A percentile compares a stretch with the other conserved stretches of the same genome.
Evolutionary conservation across 2,797 vertebrate genomes (phyloP).

Genomic region (Morus bassanus): DNA sequence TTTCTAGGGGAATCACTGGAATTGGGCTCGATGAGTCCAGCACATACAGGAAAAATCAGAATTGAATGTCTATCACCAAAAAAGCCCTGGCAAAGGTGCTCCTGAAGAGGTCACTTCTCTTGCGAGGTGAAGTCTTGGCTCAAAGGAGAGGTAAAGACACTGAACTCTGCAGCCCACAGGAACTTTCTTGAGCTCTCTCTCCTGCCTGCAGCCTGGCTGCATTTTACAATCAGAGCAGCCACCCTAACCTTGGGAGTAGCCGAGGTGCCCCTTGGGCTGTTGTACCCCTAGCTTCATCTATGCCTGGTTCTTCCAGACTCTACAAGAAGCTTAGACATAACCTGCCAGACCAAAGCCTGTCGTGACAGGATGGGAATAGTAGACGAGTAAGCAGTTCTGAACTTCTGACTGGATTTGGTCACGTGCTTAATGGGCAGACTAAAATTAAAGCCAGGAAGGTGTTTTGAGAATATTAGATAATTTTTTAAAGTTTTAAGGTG

Average conservation of each 20-base stretch:
- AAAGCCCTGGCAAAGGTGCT: neutral
- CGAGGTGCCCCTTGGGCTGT: neutral
- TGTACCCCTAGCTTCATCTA: neutral
- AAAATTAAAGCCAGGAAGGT: neutral
- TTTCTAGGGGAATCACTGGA: neutral
- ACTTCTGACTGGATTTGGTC: neutral
- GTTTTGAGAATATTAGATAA: neutral
- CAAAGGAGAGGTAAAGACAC: neutral
- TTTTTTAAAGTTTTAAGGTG: neutral
- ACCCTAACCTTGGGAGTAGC: neutral
- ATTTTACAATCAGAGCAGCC: neutral
- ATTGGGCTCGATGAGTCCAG: neutral
- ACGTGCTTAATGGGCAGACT: neutral
- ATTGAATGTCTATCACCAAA: neutral
- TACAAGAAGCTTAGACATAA: neutral
- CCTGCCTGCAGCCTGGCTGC: neutral
- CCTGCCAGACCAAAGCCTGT: neutral
- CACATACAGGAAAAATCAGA: neutral
- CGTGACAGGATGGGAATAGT: neutral
- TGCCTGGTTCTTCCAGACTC: neutral
- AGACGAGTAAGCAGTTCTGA: neutral
- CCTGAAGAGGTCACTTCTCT: neutral
- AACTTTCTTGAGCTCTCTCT: neutral
- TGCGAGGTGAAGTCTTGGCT: neutral
- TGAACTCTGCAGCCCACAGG: neutral